Conservation (phyloP, 2,113 vertebrate species). For the Emydura subglobosa region DNA sequence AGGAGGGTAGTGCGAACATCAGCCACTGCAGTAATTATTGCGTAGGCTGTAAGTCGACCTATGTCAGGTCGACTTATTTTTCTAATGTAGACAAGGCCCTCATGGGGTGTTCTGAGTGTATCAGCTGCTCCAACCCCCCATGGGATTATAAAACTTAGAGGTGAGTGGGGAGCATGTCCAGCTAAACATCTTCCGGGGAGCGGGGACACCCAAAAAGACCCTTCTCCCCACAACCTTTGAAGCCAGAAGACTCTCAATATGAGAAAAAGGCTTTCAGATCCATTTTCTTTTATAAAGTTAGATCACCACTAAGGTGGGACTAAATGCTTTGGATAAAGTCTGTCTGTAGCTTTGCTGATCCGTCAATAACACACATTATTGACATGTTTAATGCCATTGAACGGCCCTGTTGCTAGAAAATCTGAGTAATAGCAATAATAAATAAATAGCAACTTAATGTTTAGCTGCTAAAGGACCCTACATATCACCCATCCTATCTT, state of each 20-base stretch:
- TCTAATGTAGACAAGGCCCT: no score
- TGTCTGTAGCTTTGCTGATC: conserved; percentile 5
- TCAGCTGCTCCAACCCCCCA: conserved; percentile 57
- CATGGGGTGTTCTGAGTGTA: conserved; percentile 44
- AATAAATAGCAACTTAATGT: conserved; percentile 62
- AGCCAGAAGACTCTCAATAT: not conserved
- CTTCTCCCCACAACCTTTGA: not conserved
- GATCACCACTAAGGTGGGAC: conserved; percentile 53
- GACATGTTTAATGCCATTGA: conserved; percentile 39
- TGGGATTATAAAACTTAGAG: conserved; percentile 38
- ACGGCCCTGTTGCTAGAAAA: conserved; percentile 36
- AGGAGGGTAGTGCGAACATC: no score
- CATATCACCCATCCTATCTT: conserved; percentile 16
- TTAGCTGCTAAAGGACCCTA: conserved; percentile 58
- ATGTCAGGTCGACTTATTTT: no score
- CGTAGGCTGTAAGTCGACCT: no score
- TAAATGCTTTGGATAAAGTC: conserved; percentile 43
- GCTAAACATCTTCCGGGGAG: not conserved
- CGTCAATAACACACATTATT: conserved; percentile 59
- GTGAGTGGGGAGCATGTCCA: conserved; percentile 32
- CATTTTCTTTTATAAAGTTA: conserved; percentile 63
- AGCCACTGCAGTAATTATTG: no score
- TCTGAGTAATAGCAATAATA: not conserved
- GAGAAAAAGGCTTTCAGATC: conserved; percentile 22
- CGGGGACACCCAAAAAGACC: not conserved